Base-by-base conservation (phyloP, 2,797 vertebrate genomes). In the Sebastes umbrosus region DNA sequence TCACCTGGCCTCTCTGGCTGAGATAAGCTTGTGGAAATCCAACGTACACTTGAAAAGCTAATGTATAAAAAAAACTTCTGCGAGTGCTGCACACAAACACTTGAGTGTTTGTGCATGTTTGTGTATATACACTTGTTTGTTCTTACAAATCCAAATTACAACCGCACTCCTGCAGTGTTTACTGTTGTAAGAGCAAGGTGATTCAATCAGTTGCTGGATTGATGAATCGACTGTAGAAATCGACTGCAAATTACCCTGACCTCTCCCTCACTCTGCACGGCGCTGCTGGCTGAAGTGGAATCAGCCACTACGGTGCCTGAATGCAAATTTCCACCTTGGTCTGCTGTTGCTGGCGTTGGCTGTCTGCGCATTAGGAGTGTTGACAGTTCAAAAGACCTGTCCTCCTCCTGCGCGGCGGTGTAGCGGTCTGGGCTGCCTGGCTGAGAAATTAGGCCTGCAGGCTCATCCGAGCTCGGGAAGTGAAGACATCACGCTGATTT, bases 401-500 rank as follows among this genome's bases (percentile, higher is more conserved):
- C 84, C 32, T 82, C 84, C 74, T 69, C 84, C 77, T 72, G 27
- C 60, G 14, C 4, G 36, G 76, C 24, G 10, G 77, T 55, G 74
- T 20, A 65, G 80, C 54, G 9, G 73, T 76, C 76, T 65, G 72
- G 27, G 65, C 75, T 75, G 83, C 80, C 85, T 69, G 79, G 59
- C 71, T 79, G 81, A 89, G 75, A 88, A 86, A 90, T 76, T 54
- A 90, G 66, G 79, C 80, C 84, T 73, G 79, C 62, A 75, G 83
- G 79, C 75, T 73, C 84, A 57, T 59, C 54, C 9, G 10, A 69
- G 65, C 73, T 84, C 32, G 14, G 85, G 82, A 85, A 85, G 88
- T 86, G 72, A 80, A 95, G 89, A 92, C 87, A 91, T 93, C 88
- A 89, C 66, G 65, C 87, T 92, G 90, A 93, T 94, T 91, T 84